Evolutionary conservation across 2,113 vertebrate species (phyloP).

Genomic region (Sapayoa aenigma): DNA sequence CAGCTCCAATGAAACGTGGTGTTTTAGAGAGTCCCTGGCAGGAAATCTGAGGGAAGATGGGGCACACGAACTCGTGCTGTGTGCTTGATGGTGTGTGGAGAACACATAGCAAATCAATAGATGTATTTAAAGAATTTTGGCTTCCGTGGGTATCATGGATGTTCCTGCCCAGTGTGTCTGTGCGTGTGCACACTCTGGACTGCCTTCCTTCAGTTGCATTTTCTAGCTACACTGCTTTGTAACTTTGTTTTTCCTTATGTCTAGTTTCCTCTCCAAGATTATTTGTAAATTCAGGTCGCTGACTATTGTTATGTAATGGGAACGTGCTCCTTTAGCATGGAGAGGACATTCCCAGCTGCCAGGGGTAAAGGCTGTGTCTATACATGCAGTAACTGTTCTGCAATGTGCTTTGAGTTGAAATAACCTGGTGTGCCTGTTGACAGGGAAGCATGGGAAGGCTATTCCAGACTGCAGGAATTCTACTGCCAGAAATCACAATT

Average conservation of each 20-base stretch:
- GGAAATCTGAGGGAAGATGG: background rate
- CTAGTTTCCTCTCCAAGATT: background rate
- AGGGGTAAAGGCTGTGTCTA: background rate
- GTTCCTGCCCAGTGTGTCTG: fast-evolving
- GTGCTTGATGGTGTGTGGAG: background rate
- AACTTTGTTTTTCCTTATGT: background rate
- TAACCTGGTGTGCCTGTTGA: background rate
- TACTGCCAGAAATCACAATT: background rate
- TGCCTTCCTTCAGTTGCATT: background rate
- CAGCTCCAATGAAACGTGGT: background rate
- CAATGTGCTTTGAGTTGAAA: background rate
- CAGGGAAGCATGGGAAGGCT: background rate
- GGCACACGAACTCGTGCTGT: background rate
- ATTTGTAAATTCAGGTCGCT: constrained; percentile 25
- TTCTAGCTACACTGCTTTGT: background rate
- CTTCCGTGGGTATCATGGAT: fast-evolving
- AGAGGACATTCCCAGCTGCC: background rate
- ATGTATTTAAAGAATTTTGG: background rate
- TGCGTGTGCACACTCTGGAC: background rate
- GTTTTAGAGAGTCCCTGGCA: background rate
- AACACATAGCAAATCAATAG: background rate
- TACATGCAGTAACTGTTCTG: background rate
- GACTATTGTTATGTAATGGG: background rate
- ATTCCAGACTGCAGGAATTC: background rate
- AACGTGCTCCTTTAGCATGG: background rate